Evolutionary conservation across 1,140 invertebrate genomes (phyloP), one percentile per base, ranked within the genome.

Genomic region (Matsumurasca onukii): DNA sequence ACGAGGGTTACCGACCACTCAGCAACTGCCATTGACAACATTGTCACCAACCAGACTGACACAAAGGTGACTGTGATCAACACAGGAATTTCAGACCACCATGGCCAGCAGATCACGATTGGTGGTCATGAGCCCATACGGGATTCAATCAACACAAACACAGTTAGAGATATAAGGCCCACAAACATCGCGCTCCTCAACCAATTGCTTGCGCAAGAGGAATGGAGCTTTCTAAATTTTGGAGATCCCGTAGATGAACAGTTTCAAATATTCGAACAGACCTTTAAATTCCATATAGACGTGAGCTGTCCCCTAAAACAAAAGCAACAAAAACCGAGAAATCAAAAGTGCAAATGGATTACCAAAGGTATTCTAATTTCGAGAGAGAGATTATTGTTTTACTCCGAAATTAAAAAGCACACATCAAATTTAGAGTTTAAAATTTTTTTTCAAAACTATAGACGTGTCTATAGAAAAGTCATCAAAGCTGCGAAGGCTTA

Each of bases 311-410:
- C 25, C 13, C 22, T 52, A 15, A 52, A 24, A n/a, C 12, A 52
- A 52, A 3, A 9, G 5, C 2, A 61, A 24, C 5, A 61, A 9
- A 61, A 61, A 61, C 30, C 30, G 15, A 61, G 30, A 29, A 3
- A 15, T 9, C 27, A 25, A 9, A 27, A 61, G 27, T 15, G 30
- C 13, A 12, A 9, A 9, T 61, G 57, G 57, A 61, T 61, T 27
- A 61, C 57, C 22, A 27, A 27, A 61, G 57, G 57, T 29, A 31
- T 61, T 61, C 57, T 61, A 3, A 27, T 61, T 3, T 61, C 57
- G 22, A 61, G 22, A 61, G 27, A 24, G 22, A 61, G 30, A 31
- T 13, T 25, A 15, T 29, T 15, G 20, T 61, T 61, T 29, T 61
- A 61, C 22, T 61, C 24, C 13, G 15, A 9, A 29, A 61, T 61